These are phyloP conservation scores for Muscicapa striata DNA, from an alignment of 2,797 vertebrate species.

Conservation along the genomic window DNA sequence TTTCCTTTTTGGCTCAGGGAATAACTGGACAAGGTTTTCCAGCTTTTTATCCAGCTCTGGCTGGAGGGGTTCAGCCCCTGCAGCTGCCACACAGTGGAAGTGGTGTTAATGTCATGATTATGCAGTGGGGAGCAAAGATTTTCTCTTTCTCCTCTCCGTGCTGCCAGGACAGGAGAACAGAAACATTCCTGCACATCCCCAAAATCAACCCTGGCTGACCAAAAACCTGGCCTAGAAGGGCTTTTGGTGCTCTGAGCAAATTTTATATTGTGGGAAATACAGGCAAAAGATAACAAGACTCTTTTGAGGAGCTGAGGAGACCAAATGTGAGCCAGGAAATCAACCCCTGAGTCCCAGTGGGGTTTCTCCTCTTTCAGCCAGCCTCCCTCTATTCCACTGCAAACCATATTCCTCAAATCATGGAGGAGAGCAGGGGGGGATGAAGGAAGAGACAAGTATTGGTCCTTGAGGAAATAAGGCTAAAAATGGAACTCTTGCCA, in stretches of 20 bases:
- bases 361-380: neutral
- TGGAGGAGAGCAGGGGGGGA: neutral
- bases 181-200: neutral
- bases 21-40: neutral
- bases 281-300: fast-evolving
- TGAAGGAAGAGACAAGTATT: neutral
- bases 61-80: neutral
- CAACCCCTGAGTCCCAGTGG: fast-evolving
- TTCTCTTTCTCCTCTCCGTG: neutral
- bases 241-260: neutral
- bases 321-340: neutral
- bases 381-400: neutral
- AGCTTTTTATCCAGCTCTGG: neutral
- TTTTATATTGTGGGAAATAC: neutral
- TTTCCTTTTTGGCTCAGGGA: neutral
- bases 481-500: conserved; percentile 7
- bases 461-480: neutral
- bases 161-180: neutral
- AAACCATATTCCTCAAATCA: neutral
- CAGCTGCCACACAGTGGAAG: neutral
- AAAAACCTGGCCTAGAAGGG: fast-evolving
- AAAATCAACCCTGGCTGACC: neutral
- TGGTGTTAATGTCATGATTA: neutral
- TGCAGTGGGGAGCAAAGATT: neutral
- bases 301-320: neutral